phyloP scores from a whole-genome alignment of 2,888 invertebrate species.

The Cantharis rustica region DNA sequence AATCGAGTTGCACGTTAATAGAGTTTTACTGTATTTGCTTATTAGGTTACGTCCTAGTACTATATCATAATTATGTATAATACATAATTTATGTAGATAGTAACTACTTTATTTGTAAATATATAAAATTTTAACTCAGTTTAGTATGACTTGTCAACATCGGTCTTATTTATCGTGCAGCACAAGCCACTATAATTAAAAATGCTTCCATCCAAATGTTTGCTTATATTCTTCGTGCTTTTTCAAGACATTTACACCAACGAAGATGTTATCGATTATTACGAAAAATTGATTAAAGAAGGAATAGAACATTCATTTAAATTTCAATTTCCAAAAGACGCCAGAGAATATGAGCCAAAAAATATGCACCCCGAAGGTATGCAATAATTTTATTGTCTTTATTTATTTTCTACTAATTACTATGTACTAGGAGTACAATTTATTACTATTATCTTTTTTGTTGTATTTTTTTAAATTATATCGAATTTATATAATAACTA shows the following conservation, averaged over 20 bases:
- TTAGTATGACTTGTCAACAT: not conserved
- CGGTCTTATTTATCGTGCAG: not conserved
- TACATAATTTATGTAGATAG: no score
- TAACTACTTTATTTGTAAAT: not conserved
- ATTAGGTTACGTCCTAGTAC: no score
- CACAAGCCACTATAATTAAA: not conserved
- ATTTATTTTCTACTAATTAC: no score
- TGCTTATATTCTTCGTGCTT: not conserved
- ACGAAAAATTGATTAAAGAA: slow-evolving; percentile 8
- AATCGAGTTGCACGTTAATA: no score
- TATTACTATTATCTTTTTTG: no score
- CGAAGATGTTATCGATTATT: slow-evolving; percentile 2
- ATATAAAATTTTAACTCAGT: not conserved
- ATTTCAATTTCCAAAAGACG: slow-evolving; percentile 6
- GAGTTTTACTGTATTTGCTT: no score
- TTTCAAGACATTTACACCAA: not conserved
- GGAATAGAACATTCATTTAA: not conserved
- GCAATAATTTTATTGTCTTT: not conserved
- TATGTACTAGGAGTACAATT: no score
- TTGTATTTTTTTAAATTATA: no score
- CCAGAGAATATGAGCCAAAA: not conserved
- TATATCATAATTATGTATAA: no score
- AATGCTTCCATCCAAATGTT: not conserved
- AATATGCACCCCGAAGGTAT: not conserved
- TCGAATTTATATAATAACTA: no score